phyloP scores from a whole-genome alignment of 37 sponge, comb jelly and placozoan species.

The Corticium candelabrum region DNA sequence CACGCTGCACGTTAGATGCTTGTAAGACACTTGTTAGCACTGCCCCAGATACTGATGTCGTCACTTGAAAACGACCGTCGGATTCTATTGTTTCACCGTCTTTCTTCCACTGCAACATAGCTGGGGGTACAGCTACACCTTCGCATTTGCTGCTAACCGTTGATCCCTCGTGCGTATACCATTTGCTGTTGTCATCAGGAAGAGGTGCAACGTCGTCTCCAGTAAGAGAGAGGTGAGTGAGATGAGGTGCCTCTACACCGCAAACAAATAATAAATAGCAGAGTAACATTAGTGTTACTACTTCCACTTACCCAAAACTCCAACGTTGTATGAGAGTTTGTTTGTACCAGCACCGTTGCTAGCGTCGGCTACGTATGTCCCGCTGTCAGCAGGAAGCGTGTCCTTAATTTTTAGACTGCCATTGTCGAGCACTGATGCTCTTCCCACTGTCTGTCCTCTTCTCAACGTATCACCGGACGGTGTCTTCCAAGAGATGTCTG shows the following conservation, averaged over 20 bases:
- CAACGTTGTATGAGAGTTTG: not conserved
- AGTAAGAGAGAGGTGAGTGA: too few relatives aligned
- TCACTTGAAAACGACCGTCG: not conserved
- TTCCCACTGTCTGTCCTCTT: not conserved
- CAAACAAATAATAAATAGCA: too few relatives aligned
- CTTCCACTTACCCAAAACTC: slow-evolving; percentile 1
- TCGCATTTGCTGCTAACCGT: too few relatives aligned
- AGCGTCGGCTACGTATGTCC: not conserved
- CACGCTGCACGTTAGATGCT: too few relatives aligned
- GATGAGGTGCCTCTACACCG: too few relatives aligned
- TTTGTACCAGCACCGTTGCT: not conserved
- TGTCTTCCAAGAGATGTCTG: not conserved
- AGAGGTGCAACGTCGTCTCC: too few relatives aligned
- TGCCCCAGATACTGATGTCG: not conserved
- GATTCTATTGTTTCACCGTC: not conserved
- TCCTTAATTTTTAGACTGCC: not conserved
- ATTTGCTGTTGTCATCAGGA: too few relatives aligned
- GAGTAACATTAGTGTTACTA: too few relatives aligned
- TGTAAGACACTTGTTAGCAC: too few relatives aligned
- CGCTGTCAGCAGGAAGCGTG: not conserved
- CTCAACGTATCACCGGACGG: not conserved
- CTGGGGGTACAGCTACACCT: too few relatives aligned
- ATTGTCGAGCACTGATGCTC: not conserved
- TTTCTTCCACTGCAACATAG: not conserved
- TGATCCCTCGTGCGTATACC: too few relatives aligned